phyloP scores from a whole-genome alignment of 2,888 invertebrate species.

The Ctenicera cuprea region DNA sequence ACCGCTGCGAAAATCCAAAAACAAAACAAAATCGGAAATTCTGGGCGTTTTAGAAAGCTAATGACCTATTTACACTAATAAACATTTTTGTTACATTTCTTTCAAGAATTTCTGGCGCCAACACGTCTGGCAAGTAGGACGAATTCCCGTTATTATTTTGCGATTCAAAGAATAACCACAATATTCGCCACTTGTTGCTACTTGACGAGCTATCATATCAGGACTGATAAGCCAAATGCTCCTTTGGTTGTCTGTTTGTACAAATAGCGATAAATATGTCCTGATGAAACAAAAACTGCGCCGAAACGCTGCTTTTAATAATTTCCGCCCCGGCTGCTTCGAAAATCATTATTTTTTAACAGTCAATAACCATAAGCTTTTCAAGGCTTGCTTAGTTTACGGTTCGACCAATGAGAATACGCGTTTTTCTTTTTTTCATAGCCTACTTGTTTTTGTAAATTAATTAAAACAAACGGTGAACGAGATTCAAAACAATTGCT shows the following conservation, averaged over 20 bases:
- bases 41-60: constrained; percentile 43
- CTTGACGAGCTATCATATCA: constrained; percentile 40
- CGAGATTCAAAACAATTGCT: constrained; percentile 10
- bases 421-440: constrained; percentile 25
- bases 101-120: constrained; percentile 43
- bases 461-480: constrained; percentile 23
- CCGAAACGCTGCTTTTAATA: constrained; percentile 24
- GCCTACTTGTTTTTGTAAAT: constrained; percentile 27
- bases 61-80: constrained; percentile 43
- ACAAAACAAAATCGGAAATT: constrained; percentile 34
- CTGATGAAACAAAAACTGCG: not conserved
- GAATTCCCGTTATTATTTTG: constrained; percentile 51
- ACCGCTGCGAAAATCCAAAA: constrained; percentile 4
- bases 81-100: constrained; percentile 41
- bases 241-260: not conserved
- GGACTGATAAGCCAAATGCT: constrained; percentile 13
- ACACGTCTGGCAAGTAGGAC: constrained; percentile 49
- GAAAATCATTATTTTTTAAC: constrained; percentile 48
- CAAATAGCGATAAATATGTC: not conserved
- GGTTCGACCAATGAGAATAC: constrained; percentile 33
- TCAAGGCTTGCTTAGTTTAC: constrained; percentile 41
- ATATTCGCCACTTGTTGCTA: constrained; percentile 54
- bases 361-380: constrained; percentile 45
- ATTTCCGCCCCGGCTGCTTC: constrained; percentile 18
- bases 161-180: constrained; percentile 42